Conservation (phyloP, 2,888 invertebrate genomes). For the Erpobdella octoculata region DNA sequence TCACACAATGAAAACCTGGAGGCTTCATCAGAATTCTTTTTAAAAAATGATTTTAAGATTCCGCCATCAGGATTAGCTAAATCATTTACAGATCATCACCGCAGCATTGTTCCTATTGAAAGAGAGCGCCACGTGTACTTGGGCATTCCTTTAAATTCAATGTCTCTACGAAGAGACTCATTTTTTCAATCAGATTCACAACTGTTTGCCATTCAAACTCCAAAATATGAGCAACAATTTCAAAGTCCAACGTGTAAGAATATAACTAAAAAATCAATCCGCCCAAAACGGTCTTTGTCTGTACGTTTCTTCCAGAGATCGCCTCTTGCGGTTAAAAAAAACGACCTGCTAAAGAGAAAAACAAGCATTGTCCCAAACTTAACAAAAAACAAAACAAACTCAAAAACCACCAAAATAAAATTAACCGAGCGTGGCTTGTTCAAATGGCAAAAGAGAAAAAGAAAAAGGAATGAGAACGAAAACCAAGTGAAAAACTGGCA, state of each 20-base stretch:
- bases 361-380: too few relatives aligned
- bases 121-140: background rate
- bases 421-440: background rate
- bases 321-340: background rate
- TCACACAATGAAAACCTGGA: too few relatives aligned
- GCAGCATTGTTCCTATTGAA: background rate
- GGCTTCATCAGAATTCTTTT: background rate
- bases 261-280: background rate
- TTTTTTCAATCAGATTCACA: background rate
- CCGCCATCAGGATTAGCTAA: background rate
- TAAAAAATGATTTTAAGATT: background rate
- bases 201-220: background rate
- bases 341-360: background rate
- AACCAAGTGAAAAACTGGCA: constrained; percentile 15
- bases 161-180: background rate
- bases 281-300: background rate
- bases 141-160: background rate
- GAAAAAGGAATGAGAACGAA: background rate
- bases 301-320: background rate
- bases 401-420: background rate
- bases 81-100: too few relatives aligned
- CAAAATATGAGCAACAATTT: background rate
- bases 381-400: background rate
- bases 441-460: background rate
- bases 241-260: background rate